Evolutionary conservation across 2,888 invertebrate species (phyloP), one percentile per base, ranked within the genome.

Genomic region (Trissonchulus sp.): DNA sequence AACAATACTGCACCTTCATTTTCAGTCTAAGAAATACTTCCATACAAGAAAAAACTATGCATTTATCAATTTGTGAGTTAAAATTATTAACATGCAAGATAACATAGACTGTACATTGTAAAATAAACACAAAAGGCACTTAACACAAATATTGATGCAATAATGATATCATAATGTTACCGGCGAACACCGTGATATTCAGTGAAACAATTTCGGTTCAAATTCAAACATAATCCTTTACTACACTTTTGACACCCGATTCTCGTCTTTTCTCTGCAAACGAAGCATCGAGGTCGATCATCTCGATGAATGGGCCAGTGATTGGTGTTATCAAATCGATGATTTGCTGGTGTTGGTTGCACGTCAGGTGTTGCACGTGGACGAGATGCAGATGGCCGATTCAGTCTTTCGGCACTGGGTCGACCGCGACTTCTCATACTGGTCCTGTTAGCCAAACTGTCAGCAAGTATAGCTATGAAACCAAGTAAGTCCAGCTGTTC

Each of bases 181-280:
- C 23, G 23, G 48, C 48, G 8, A 48, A 23, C 48, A 48, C 48
- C 8, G 23, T 48, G 48, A 48, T 48, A 48, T 23, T 15, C 8
- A 8, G 8, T 48, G 23, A 48, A 48, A 23, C 48, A 48, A 23
- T 48, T 48, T 15, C 48, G 48, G 23, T 23, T 48, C 48, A 15
- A 30, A 69, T 34, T 34, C 34, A 69, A n/a, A 34, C 71, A 69
- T 33, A 69, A 35, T 15, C 37, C n/a, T 36, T 36, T 37, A 35
- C n/a, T 36, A 37, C 71, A 69, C n/a, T 69, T 69, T 69, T 33
- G 23, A 69, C 71, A 69, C n/a, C 71, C 71, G 15, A 69, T 31
- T 31, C 71, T 31, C 2, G 34, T n/a, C 34, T 69, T 69, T 23
- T n/a, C 71, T 65, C 34, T 65, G 3, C 36, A 35, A 35, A n/a